phyloP scores from a whole-genome alignment of 2,888 invertebrate genomes.

The Encarsia formosa region DNA sequence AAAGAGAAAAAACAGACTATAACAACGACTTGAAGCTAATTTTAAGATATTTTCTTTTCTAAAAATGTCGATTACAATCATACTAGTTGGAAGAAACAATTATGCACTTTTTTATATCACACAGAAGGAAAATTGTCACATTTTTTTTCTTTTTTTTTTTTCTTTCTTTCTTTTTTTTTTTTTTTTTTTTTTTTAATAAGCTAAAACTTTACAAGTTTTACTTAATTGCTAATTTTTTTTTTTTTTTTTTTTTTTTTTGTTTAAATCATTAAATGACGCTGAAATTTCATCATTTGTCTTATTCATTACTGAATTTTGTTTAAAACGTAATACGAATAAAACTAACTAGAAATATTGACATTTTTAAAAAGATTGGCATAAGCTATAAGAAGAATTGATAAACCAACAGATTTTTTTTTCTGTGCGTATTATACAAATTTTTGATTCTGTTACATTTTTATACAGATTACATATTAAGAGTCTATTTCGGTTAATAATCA shows the following conservation, averaged over 20 bases:
- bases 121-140: slow-evolving; percentile 11
- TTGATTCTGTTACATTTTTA: no score
- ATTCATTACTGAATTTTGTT: no score
- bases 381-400: no score
- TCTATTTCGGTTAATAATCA: no score
- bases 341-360: no score
- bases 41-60: not conserved
- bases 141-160: slow-evolving; percentile 1
- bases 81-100: slow-evolving; percentile 12
- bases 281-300: slow-evolving; percentile 2
- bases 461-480: no score
- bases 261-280: not conserved
- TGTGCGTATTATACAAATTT: no score
- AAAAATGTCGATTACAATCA: slow-evolving; percentile 4
- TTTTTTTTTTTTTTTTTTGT: slow-evolving; percentile 3
- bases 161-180: not conserved
- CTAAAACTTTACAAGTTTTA: slow-evolving; percentile 23
- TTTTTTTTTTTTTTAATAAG: slow-evolving; percentile 6
- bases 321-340: no score
- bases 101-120: slow-evolving; percentile 16
- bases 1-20: slow-evolving; percentile 10
- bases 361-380: no score
- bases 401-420: no score
- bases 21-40: slow-evolving; percentile 5
- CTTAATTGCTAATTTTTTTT: slow-evolving; percentile 20